Evolutionary conservation across 2,113 vertebrate genomes (phyloP).

Genomic region (Orthonyx spaldingii): DNA sequence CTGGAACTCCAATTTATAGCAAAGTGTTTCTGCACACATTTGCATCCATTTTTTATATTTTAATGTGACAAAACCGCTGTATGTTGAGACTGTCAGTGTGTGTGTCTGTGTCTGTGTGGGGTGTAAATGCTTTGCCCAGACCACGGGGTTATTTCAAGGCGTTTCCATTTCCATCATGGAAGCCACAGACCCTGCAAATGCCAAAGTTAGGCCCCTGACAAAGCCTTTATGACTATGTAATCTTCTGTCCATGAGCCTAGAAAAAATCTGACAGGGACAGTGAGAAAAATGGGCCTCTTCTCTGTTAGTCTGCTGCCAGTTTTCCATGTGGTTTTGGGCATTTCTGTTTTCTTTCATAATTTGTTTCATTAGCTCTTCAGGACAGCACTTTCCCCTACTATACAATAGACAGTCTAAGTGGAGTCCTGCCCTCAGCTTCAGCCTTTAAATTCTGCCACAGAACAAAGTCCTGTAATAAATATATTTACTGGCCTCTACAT

Average conservation of each 20-base stretch:
- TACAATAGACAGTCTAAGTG: neutral
- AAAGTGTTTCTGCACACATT: neutral
- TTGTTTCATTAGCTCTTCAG: neutral
- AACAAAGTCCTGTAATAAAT: neutral
- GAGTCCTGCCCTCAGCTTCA: neutral
- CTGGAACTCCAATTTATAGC: neutral
- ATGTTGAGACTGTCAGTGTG: neutral
- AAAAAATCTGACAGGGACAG: neutral
- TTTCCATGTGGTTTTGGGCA: neutral
- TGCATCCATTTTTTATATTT: neutral
- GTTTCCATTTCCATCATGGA: neutral
- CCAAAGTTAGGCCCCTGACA: neutral
- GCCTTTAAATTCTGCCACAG: neutral
- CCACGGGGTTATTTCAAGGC: fast-evolving
- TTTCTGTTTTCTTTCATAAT: neutral
- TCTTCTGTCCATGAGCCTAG: neutral
- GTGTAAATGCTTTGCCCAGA: neutral
- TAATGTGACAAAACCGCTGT: neutral
- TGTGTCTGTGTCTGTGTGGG: neutral
- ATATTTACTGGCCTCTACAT: neutral
- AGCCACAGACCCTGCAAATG: neutral
- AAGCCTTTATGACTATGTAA: neutral
- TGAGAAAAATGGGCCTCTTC: neutral
- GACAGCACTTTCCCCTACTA: neutral
- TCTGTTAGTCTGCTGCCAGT: neutral